Conservation (phyloP, 2,888 invertebrate genomes). For the Lycocerus yunnanus region DNA sequence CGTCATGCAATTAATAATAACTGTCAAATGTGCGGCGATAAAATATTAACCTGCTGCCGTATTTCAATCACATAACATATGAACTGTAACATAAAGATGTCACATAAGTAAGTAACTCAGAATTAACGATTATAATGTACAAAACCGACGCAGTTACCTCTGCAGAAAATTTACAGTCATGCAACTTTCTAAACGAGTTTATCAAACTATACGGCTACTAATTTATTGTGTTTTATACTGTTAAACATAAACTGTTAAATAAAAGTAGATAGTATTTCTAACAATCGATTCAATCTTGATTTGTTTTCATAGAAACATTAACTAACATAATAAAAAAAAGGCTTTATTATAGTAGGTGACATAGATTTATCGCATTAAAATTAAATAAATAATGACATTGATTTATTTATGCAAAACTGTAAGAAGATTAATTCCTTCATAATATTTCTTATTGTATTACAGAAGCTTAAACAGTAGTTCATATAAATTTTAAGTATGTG, state of each 20-base stretch:
- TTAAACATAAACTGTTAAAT: constrained; percentile 19
- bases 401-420: neutral
- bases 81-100: constrained; percentile 45
- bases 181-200: constrained; percentile 34
- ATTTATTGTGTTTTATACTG: constrained; percentile 23
- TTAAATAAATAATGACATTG: neutral
- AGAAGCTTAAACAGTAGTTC: neutral
- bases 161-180: constrained; percentile 34
- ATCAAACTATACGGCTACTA: constrained; percentile 25
- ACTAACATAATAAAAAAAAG: neutral
- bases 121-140: constrained; percentile 41
- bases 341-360: neutral
- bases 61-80: constrained; percentile 44
- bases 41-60: constrained; percentile 39
- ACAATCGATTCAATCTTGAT: neutral
- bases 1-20: constrained; percentile 28
- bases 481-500: neutral
- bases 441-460: neutral
- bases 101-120: constrained; percentile 42
- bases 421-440: neutral
- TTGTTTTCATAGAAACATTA: neutral
- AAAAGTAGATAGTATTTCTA: constrained; percentile 7
- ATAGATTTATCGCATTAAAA: neutral
- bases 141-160: constrained; percentile 42
- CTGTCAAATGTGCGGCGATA: constrained; percentile 36